Percentiles rank a stretch among this genome's conserved stretches.
Conservation (phyloP, 2,797 vertebrate species). For the Tragopan temminckii region DNA sequence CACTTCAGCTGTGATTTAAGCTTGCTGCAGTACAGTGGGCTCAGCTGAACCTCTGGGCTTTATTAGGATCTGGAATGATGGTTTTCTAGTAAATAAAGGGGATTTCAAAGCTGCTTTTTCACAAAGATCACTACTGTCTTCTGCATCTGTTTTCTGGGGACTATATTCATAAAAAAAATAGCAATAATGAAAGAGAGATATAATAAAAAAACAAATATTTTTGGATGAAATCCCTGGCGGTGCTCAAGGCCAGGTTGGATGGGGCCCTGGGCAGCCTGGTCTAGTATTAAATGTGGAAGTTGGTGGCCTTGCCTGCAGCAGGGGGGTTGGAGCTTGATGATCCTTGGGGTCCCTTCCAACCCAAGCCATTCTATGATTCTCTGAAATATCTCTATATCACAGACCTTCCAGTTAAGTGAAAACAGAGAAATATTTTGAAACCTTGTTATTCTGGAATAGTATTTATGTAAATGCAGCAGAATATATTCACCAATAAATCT, state of each 20-base stretch:
- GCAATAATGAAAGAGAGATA: neutral
- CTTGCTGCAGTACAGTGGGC: neutral
- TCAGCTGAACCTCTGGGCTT: neutral
- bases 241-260: no score
- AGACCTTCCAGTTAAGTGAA: neutral
- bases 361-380: no score
- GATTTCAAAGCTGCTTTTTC: neutral
- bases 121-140: neutral
- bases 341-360: no score
- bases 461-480: neutral
- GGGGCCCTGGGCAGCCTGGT: no score
- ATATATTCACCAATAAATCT: neutral
- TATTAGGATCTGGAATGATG: neutral
- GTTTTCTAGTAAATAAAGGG: neutral
- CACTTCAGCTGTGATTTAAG: neutral
- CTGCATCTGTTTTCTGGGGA: neutral
- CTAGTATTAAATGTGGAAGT: no score
- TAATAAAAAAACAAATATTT: neutral
- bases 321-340: no score
- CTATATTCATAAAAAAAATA: neutral
- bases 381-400: neutral
- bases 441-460: neutral
- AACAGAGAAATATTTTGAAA: neutral
- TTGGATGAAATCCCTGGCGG: neutral
- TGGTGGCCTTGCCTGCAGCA: no score